phyloP scores from a whole-genome alignment of 2,797 vertebrate species.

The Molossus molossus region DNA sequence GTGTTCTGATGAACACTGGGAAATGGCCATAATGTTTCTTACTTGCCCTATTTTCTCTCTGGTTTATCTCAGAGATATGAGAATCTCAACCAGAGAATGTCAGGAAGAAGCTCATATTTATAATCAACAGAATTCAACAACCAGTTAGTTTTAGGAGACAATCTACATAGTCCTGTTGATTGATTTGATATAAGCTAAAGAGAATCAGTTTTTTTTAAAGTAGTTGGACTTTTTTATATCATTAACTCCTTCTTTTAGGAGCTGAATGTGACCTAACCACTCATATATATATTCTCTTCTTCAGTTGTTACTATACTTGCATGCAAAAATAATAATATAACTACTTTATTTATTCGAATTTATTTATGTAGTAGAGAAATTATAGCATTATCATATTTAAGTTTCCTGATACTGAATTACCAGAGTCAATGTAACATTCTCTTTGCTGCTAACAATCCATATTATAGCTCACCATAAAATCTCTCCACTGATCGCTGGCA shows the following conservation, averaged over 20 bases:
- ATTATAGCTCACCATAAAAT: neutral
- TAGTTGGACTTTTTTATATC: neutral
- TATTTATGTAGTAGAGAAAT: neutral
- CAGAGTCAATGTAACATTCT: neutral
- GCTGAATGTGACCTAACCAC: neutral
- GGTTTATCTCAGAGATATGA: conserved; percentile 2
- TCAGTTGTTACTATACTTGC: neutral
- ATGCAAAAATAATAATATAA: neutral
- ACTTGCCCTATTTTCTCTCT: conserved; percentile 23
- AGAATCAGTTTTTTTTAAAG: neutral
- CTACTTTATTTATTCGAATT: neutral
- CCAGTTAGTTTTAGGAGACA: neutral
- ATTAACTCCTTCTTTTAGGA: conserved; percentile 23
- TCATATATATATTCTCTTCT: neutral
- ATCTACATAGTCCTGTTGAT: neutral
- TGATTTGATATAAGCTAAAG: neutral
- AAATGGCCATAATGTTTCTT: neutral
- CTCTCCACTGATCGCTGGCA: neutral
- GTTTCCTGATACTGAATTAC: neutral
- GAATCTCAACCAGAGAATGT: neutral
- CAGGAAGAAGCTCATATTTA: neutral
- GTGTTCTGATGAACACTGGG: neutral
- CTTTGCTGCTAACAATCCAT: neutral
- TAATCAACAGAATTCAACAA: neutral
- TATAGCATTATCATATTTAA: neutral